Evolutionary conservation across 2,888 invertebrate genomes (phyloP).

Genomic region (Dioctria rufipes): DNA sequence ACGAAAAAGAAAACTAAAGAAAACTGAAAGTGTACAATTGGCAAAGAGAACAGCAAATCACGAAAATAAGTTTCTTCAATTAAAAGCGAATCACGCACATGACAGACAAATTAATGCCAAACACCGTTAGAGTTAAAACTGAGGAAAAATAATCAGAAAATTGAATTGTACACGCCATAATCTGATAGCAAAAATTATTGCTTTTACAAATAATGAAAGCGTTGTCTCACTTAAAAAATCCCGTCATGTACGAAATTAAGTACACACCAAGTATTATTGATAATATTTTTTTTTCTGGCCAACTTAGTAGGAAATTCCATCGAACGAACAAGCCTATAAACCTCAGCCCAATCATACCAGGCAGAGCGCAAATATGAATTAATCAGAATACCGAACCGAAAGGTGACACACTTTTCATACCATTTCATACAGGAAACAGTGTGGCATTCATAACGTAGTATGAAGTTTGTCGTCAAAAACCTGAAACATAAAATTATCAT

Average conservation of each 20-base stretch:
- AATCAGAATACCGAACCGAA: conserved; percentile 1
- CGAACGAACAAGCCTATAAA: too few species aligned
- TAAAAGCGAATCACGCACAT: not conserved
- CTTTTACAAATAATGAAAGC: too few species aligned
- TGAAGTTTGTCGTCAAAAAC: conserved; percentile 35
- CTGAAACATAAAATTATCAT: conserved; percentile 39
- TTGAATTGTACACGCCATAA: too few species aligned
- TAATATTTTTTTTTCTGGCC: conserved; percentile 6
- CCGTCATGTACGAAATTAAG: too few species aligned
- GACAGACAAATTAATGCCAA: conserved; percentile 3
- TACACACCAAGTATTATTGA: not conserved
- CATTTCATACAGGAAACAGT: conserved; percentile 12
- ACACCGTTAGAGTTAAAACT: too few species aligned
- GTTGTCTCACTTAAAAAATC: too few species aligned
- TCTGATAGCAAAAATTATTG: too few species aligned
- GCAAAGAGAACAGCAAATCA: conserved; percentile 13
- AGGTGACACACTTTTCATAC: conserved; percentile 17
- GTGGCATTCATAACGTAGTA: conserved; percentile 20
- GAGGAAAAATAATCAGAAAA: too few species aligned
- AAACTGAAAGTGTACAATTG: conserved; percentile 23
- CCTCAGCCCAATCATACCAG: not conserved
- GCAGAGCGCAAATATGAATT: not conserved
- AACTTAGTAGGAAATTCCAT: conserved; percentile 1
- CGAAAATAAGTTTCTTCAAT: not conserved
- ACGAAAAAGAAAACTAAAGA: not conserved